phyloP scores from a whole-genome alignment of 1,140 invertebrate genomes.

The Drosophila novamexicana region DNA sequence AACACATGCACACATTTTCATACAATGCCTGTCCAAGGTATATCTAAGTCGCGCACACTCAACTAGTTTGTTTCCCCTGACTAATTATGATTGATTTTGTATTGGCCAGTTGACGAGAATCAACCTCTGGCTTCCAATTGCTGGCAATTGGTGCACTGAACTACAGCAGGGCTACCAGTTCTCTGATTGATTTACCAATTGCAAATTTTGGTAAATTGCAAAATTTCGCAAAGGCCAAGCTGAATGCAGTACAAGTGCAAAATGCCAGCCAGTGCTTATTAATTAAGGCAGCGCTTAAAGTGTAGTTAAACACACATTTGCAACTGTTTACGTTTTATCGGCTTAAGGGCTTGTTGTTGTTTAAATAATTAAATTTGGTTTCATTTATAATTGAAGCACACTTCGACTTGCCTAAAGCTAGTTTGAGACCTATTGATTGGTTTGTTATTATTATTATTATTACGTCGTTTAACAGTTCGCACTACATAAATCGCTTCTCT shows the following conservation, averaged over 20 bases:
- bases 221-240: slow-evolving; percentile 5
- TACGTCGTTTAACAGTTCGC: too few species aligned
- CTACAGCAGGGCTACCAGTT: slow-evolving; percentile 18
- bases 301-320: slow-evolving; percentile 5
- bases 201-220: slow-evolving; percentile 25
- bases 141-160: slow-evolving; percentile 37
- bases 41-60: too few species aligned
- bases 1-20: too few species aligned
- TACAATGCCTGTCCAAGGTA: too few species aligned
- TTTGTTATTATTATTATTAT: too few species aligned
- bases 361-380: slow-evolving; percentile 17
- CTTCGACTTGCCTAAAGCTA: neutral
- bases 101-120: neutral
- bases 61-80: neutral
- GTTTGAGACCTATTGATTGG: neutral
- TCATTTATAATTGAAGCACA: slow-evolving; percentile 1
- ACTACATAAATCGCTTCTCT: too few species aligned
- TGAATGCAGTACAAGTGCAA: neutral
- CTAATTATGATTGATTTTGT: slow-evolving; percentile 78
- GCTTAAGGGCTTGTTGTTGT: neutral
- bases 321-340: neutral
- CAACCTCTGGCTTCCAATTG: slow-evolving; percentile 23
- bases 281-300: neutral
- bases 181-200: slow-evolving; percentile 41
- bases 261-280: neutral